Base-by-base conservation (phyloP, 2,888 invertebrate species). In the Pharmacophagus antenor region DNA sequence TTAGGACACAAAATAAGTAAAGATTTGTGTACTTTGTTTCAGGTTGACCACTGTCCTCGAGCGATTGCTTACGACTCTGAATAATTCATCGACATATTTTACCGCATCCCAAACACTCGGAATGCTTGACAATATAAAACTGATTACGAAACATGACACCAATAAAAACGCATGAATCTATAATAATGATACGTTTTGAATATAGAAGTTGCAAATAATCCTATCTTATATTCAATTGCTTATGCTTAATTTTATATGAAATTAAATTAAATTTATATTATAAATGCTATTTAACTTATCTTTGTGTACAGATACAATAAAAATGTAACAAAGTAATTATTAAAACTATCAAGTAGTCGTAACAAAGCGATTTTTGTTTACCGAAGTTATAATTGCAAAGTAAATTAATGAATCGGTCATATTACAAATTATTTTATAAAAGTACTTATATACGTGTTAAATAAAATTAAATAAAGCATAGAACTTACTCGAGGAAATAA, bases 31-130 rank as follows among this genome's bases (percentile, higher is more conserved):
- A 82, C 79, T 88, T 86, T 88, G 85, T 88, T 89, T 74, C 89
- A 89, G 89, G 86, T 86, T 88, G 76, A 71, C 76, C 15, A 69
- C 67, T 68, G 72, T 72, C 75, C 74, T 77, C 72, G 74, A 69
- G 74, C 74, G n/a, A 73, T 64, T 70, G 82, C 82, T 84, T 83
- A 85, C 84, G 80, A 80, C 78, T 70, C 77, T 88, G 88, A 88
- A 90, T 89, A 68, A 89, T 89, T 88, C 87, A 88, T 80, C 72
- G 77, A 76, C 77, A 85, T 87, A 86, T 87, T 86, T 84, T 85
- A 79, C 78, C 79, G 77, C 71, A 76, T 72, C 77, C 79, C 75
- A 66, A 76, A 74, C 64, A 74, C 69, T 68, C 67, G 60, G 59
- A 70, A 69, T 66, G 68, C 70, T 67, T 73, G 66, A 63, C 72